Base-by-base conservation (phyloP, 2,113 vertebrate genomes). In the Toxotes chatareus region DNA sequence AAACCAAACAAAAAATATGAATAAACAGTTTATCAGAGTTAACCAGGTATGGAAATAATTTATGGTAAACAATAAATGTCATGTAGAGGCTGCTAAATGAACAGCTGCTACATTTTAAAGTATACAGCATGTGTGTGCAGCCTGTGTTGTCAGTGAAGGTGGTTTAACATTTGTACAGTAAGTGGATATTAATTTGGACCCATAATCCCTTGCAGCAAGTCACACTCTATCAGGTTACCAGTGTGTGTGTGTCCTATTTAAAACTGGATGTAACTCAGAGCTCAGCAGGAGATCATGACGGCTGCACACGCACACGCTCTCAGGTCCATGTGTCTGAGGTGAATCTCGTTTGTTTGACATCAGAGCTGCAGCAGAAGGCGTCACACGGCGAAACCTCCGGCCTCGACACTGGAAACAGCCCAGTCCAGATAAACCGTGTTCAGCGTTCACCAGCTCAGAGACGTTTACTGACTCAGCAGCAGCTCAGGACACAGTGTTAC, bases 141-240 rank as follows among this genome's bases (percentile, higher is more conserved):
- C n/a, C 13, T 2, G 53, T 61, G 51, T 67, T 60, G 38, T 72
- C 60, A 34, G 61, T 10, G 40, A 44, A 36, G 60, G 46, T 61
- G 68, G 12, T 60, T 69, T 61, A 40, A 85, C 76, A 76, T 86
- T 82, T 73, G 83, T 61, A 70, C 79, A 76, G 75, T 82, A 76
- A 86, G 79, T 56, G 76, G 79, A 88, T 77, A 83, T 87, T 90
- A 76, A 90, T 89, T 88, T 88, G 71, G 87, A 87, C 65, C 87
- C 86, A 79, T 86, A 75, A 86, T 85, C 85, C 89, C 51, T 80
- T 87, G 81, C 80, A 88, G 85, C 73, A 71, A 56, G 86, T 80
- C 70, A 57, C 88, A 84, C 62, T 59, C n/a, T 85, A 63, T 92
- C 82, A 69, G 38, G 83, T 92, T 90, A 84, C 86, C 16, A 1